Evolutionary conservation across 2,888 invertebrate species (phyloP).

Genomic region (Willowsia nigromaculata): DNA sequence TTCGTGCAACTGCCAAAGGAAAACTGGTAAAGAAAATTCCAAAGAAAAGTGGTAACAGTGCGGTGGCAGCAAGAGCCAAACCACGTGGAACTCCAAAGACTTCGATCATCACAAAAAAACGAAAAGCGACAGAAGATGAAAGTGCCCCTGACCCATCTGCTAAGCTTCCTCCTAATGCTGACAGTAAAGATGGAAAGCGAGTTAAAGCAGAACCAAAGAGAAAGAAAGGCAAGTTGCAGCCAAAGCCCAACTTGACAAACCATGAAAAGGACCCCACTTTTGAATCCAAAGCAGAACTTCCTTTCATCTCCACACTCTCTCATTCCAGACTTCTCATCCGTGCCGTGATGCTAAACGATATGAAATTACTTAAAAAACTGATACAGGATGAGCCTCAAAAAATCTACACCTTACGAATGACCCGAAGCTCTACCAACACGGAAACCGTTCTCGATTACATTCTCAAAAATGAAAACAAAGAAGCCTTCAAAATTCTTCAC

Average conservation of each 20-base stretch:
- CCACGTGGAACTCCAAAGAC: background rate
- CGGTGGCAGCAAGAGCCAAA: background rate
- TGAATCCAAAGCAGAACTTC: conserved; percentile 78
- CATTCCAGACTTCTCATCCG: conserved; percentile 81
- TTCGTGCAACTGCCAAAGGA: background rate
- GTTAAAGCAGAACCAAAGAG: conserved; percentile 1
- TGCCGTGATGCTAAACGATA: conserved; percentile 81
- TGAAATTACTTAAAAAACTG: conserved; percentile 80
- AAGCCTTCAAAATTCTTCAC: conserved; percentile 66
- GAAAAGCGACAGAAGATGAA: background rate
- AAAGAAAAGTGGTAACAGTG: background rate
- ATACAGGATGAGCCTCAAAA: conserved; percentile 79
- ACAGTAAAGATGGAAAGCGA: background rate
- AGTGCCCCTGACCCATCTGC: background rate
- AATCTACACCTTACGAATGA: conserved; percentile 78
- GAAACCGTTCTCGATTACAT: conserved; percentile 70
- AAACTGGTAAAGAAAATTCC: conserved; percentile 2
- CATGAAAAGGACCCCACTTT: conserved; percentile 77
- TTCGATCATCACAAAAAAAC: background rate
- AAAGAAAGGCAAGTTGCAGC: conserved; percentile 64
- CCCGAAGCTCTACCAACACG: conserved; percentile 41
- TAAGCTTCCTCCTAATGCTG: background rate
- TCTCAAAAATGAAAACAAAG: conserved; percentile 68
- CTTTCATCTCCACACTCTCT: conserved; percentile 81
- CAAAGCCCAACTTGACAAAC: conserved; percentile 71